These are phyloP conservation scores for Thecophora atra DNA, from an alignment of 2,888 invertebrate genomes.

Conservation along the genomic window DNA sequence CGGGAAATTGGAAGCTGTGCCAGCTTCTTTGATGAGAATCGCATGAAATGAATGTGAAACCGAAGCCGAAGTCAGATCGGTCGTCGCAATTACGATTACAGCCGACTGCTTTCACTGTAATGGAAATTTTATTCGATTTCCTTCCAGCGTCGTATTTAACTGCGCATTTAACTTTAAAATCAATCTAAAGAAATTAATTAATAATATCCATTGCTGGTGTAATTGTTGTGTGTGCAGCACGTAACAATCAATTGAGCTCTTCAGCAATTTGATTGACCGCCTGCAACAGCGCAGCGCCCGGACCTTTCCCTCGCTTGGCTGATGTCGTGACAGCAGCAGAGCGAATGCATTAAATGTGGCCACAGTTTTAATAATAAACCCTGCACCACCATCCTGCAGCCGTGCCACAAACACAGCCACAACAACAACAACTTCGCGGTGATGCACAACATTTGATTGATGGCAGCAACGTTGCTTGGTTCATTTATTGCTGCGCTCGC, in stretches of 20 bases:
- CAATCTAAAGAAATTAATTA: conserved; percentile 5
- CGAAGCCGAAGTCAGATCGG: neutral
- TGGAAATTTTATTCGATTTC: conserved; percentile 44
- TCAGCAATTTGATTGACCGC: neutral
- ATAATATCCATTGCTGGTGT: too few species aligned
- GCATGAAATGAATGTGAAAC: too few species aligned
- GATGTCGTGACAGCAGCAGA: conserved; percentile 3
- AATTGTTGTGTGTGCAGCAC: neutral
- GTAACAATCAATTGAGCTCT: neutral
- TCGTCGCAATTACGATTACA: neutral
- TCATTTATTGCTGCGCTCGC: conserved; percentile 8
- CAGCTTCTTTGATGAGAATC: too few species aligned
- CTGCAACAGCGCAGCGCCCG: neutral
- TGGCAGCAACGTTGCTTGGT: conserved; percentile 9
- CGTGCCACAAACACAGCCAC: neutral
- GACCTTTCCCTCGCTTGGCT: neutral
- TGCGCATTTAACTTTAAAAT: too few species aligned
- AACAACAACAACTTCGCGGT: neutral
- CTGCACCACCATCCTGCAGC: neutral
- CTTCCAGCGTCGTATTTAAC: too few species aligned
- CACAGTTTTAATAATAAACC: neutral
- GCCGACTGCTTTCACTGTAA: conserved; percentile 39
- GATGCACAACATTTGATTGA: conserved; percentile 11
- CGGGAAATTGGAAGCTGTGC: too few species aligned
- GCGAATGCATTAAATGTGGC: neutral